These are phyloP conservation scores for Entomobrya multifasciata DNA, from an alignment of 2,888 invertebrate species.

Conservation along the genomic window DNA sequence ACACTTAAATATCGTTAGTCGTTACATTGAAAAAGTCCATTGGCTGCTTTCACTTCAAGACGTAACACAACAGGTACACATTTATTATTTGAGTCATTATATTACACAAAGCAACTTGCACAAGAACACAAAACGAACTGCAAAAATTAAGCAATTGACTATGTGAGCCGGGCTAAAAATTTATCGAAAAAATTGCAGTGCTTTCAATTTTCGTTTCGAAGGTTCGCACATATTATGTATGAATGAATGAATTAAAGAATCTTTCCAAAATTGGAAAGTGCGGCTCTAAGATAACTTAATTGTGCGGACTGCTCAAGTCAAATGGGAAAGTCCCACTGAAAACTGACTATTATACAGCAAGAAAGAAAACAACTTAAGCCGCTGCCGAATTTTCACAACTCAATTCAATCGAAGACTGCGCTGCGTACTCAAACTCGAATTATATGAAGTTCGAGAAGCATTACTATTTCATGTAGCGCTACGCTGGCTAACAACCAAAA, in stretches of 20 bases:
- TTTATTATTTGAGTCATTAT: too few relatives aligned
- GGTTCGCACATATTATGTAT: neutral
- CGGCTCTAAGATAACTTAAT: constrained; percentile 24
- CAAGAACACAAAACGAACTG: neutral
- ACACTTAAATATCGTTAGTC: neutral
- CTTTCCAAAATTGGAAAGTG: neutral
- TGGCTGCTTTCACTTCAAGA: neutral
- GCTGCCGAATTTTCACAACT: neutral
- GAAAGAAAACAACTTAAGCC: neutral
- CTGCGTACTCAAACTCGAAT: neutral
- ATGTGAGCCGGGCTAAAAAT: constrained; percentile 5
- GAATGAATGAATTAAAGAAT: neutral
- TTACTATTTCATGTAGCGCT: neutral
- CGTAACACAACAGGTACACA: constrained; percentile 6
- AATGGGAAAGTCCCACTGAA: constrained; percentile 48
- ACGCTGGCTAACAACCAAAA: constrained; percentile 56
- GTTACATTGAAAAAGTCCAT: constrained; percentile 22
- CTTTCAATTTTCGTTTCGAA: constrained; percentile 37
- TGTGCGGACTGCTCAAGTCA: constrained; percentile 29
- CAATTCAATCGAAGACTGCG: neutral
- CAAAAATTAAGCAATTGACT: neutral
- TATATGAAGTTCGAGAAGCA: neutral
- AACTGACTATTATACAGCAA: neutral
- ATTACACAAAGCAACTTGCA: too few relatives aligned
- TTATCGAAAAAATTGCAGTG: neutral